phyloP scores from a whole-genome alignment of 1,140 invertebrate species.

The Drosophila murphyi region DNA sequence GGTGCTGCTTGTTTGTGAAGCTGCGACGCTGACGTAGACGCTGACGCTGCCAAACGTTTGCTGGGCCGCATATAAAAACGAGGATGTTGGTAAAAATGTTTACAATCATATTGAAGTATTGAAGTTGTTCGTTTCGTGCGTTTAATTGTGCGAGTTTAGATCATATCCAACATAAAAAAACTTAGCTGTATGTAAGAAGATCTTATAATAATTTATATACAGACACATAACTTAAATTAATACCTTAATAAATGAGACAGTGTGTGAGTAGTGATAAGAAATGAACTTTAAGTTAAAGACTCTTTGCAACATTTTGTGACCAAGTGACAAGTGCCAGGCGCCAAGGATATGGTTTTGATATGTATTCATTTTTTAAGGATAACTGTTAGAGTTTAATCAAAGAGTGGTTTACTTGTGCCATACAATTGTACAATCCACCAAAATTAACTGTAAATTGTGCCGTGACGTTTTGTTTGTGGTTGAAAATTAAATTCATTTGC shows the following conservation, averaged over 20 bases:
- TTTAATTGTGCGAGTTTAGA: slow-evolving; percentile 46
- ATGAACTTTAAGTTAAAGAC: slow-evolving; percentile 28
- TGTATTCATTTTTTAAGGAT: slow-evolving; percentile 6
- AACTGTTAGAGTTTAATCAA: not conserved
- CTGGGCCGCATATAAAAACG: slow-evolving; percentile 77
- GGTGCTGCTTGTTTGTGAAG: slow-evolving; percentile 26
- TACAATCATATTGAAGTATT: slow-evolving; percentile 81
- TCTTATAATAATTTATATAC: not conserved
- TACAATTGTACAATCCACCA: not conserved
- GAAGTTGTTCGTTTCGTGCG: slow-evolving; percentile 64
- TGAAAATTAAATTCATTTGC: slow-evolving; percentile 75
- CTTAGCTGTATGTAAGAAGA: slow-evolving; percentile 20
- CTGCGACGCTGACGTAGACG: slow-evolving; percentile 41
- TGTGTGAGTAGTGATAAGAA: slow-evolving; percentile 1
- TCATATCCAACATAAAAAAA: slow-evolving; percentile 2
- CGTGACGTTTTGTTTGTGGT: slow-evolving; percentile 42
- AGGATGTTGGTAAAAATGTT: slow-evolving; percentile 73
- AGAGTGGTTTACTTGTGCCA: not conserved
- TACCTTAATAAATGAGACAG: slow-evolving; percentile 4
- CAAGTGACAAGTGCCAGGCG: slow-evolving; percentile 25
- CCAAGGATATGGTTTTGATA: slow-evolving; percentile 23
- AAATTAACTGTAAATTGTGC: slow-evolving; percentile 51
- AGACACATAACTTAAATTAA: slow-evolving; percentile 13
- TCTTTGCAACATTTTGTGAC: slow-evolving; percentile 15
- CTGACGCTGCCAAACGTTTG: slow-evolving; percentile 43